These are phyloP conservation scores for Spodoptera litura DNA, from an alignment of 1,140 invertebrate genomes.

Conservation along the genomic window DNA sequence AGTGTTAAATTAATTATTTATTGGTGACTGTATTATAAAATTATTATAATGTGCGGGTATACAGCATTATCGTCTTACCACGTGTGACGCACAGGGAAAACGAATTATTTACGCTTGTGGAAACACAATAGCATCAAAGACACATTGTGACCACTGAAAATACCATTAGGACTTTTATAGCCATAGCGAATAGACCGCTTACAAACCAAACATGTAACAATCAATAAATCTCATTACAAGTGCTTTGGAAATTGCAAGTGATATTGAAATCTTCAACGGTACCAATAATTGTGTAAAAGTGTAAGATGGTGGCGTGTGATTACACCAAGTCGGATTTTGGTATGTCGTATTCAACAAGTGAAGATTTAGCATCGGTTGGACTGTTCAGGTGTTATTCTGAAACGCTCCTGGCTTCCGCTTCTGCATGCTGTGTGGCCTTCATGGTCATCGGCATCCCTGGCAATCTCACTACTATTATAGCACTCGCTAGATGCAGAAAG, in stretches of 20 bases:
- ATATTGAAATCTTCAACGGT: not conserved
- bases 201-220: not conserved
- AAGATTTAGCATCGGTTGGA: conserved; percentile 60
- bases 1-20: not conserved
- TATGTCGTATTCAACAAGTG: conserved; percentile 21
- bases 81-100: conserved; percentile 27
- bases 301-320: not conserved
- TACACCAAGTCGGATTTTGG: not conserved
- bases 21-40: not conserved
- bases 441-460: conserved; percentile 91
- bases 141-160: not conserved
- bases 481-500: conserved; percentile 90
- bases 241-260: no score
- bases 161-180: not conserved
- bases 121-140: not conserved
- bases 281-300: not conserved
- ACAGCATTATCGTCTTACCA: not conserved
- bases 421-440: conserved; percentile 90
- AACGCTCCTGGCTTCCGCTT: conserved; percentile 88
- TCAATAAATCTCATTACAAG: no score
- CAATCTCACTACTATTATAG: conserved; percentile 91
- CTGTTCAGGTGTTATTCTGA: conserved; percentile 89
- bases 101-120: not conserved
- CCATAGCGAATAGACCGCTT: not conserved
- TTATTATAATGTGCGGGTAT: not conserved